Base-by-base conservation (phyloP, 2,797 vertebrate species). In the Clamator glandarius region DNA sequence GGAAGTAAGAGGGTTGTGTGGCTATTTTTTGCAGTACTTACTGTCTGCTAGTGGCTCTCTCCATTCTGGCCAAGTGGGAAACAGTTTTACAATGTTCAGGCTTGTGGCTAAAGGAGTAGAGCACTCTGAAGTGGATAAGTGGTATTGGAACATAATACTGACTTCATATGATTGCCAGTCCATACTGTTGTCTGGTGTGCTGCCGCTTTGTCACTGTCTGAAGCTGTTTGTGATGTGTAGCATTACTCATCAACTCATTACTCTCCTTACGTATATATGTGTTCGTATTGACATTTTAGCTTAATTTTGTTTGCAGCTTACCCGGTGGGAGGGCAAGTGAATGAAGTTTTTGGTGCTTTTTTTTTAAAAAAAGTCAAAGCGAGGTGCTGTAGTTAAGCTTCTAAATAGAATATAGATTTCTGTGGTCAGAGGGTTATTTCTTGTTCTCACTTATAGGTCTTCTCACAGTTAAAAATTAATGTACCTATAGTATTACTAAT, bases 21-120 rank as follows among this genome's bases (percentile, higher is more conserved):
- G 28, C n/a, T 72, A 3, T 21, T 39, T 15, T 75, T 79, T 64
- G 29, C 4, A 2, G 3, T 68, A 11, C 9, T 29, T 1, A 0
- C 24, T 48, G 1, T 58, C 57, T 5, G 3, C 63, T 57, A 77
- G n/a, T 3, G 2, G 26, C 4, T 3, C 7, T 75, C 19, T 81
- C 21, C 5, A 1, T 85, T 67, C 41, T 46, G 31, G 11, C 35
- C 23, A 6, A 25, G 44, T 70, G 26, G 39, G 70, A 69, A 87
- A 33, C 5, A 41, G 3, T 83, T 90, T 41, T n/a, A 20, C 26
- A 29, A 44, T 35, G n/a, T 44, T 89, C 39, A 46, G 52, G 15
- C 42, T 78, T 51, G 50, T 54, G n/a, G 14, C 21, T 70, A 5
- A 42, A 48, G 29, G 33, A 73, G 21, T 24, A 33, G 21, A 19